Conservation (phyloP, 2,888 invertebrate species). For the Diarsia mendica region DNA sequence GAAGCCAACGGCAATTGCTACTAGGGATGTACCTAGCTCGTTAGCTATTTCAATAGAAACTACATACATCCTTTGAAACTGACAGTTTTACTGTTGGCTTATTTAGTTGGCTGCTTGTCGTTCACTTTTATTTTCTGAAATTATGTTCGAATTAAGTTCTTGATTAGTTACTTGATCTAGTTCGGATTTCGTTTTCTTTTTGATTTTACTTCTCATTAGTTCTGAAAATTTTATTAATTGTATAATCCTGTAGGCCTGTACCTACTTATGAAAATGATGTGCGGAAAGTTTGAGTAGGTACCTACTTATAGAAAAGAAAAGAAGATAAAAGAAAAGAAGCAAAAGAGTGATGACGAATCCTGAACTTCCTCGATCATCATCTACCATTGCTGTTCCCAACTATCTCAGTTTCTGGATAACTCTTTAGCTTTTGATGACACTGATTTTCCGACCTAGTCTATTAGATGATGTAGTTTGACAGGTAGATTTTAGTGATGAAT, state of each 20-base stretch:
- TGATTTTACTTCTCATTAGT: not conserved
- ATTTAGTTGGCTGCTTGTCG: not conserved
- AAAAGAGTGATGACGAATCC: too few relatives aligned
- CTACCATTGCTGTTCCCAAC: not conserved
- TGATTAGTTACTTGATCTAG: not conserved
- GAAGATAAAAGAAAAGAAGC: too few relatives aligned
- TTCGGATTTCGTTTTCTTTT: not conserved
- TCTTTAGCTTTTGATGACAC: not conserved
- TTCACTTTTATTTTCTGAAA: not conserved
- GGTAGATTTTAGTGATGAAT: not conserved
- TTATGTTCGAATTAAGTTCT: not conserved
- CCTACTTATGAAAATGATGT: too few relatives aligned
- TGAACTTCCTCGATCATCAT: not conserved
- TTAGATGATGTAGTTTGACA: not conserved
- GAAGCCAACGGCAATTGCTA: too few relatives aligned
- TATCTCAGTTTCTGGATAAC: not conserved
- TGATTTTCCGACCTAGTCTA: not conserved
- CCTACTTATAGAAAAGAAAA: too few relatives aligned
- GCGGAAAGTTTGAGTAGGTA: too few relatives aligned
- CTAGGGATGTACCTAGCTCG: constrained; percentile 27
- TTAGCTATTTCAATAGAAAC: not conserved
- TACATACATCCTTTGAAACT: constrained; percentile 21
- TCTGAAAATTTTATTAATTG: too few relatives aligned
- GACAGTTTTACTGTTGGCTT: not conserved
- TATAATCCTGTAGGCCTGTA: too few relatives aligned